Evolutionary conservation across 2,888 invertebrate species (phyloP), one percentile per base, ranked within the genome.

Genomic region (Mycalesis mineus): DNA sequence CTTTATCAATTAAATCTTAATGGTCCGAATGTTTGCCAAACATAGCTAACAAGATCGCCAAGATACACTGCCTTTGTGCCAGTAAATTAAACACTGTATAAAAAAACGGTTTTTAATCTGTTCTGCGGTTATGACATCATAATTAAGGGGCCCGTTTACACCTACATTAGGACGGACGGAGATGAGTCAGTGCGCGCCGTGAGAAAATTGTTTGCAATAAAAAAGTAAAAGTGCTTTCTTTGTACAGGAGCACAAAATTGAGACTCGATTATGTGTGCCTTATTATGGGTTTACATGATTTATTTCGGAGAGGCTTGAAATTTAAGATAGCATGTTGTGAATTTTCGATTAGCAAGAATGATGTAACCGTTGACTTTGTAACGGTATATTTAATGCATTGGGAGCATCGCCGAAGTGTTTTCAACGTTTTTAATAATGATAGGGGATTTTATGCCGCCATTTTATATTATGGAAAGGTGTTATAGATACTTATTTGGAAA

Each of bases 211-310:
- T 72, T 71, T 71, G 70, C 70, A 75, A 77, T 70, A 77, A 83
- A 87, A 87, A 86, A 87, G 88, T 88, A 88, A 88, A 81, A 87
- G 88, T 84, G 71, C 82, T 85, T 83, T 86, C 88, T 86, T 88
- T 84, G 81, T 82, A 81, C 80, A 78, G 77, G 66, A 79, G 77
- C 77, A 73, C 72, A 68, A 82, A 81, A 84, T 80, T 79, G 74
- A 78, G 77, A 75, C 76, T 80, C 80, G 78, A 80, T 84, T 80
- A 84, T 80, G 5, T 73, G 74, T 74, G 65, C 72, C 74, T 80
- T 77, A 78, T 84, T 84, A 82, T 75, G 71, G 71, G 75, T 58
- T 45, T 64, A 74, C 77, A 76, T 86, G 84, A 86, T 86, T 88
- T 86, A 87, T 82, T 78, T 78, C 72, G 69, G 80, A 78, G 77